Percentiles rank a stretch among this genome's conserved stretches.
Conservation (phyloP, 2,113 vertebrate genomes). For the Periophthalmodon schlosseri region DNA sequence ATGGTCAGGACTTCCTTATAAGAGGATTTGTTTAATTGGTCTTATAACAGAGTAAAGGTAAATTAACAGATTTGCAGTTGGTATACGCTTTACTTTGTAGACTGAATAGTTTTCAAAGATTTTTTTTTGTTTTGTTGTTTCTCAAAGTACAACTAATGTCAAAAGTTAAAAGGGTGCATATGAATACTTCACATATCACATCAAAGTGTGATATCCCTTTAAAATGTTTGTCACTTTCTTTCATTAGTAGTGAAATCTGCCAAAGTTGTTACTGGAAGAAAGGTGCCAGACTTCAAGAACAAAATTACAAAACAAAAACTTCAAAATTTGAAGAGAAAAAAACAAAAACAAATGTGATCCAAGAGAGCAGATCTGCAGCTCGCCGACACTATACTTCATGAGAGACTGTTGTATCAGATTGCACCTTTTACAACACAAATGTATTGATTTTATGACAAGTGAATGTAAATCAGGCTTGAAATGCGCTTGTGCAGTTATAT, state of each 20-base stretch:
- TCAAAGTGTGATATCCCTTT: slow-evolving; percentile 39
- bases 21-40: too few species aligned
- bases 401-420: slow-evolving; percentile 2
- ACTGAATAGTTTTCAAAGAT: background rate
- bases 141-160: slow-evolving; percentile 5
- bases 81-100: background rate
- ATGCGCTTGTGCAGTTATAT: slow-evolving; percentile 57
- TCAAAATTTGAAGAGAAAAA: slow-evolving; percentile 14
- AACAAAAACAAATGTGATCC: background rate
- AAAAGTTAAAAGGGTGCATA: slow-evolving; percentile 26
- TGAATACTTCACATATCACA: slow-evolving; percentile 27
- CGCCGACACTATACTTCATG: slow-evolving; percentile 27
- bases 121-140: background rate
- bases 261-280: slow-evolving; percentile 9
- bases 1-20: too few species aligned
- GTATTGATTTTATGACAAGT: slow-evolving; percentile 71
- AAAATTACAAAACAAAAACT: slow-evolving; percentile 12
- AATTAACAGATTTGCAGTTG: background rate
- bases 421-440: slow-evolving; percentile 29
- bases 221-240: slow-evolving; percentile 30
- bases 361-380: slow-evolving; percentile 26
- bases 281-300: slow-evolving; percentile 19
- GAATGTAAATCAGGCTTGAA: slow-evolving; percentile 39
- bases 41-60: background rate
- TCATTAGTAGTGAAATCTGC: slow-evolving; percentile 36